A percentile compares a stretch with the other conserved stretches of the same genome.
phyloP scores from a whole-genome alignment of 2,797 vertebrate genomes.

The Cyprinodon diabolis region DNA sequence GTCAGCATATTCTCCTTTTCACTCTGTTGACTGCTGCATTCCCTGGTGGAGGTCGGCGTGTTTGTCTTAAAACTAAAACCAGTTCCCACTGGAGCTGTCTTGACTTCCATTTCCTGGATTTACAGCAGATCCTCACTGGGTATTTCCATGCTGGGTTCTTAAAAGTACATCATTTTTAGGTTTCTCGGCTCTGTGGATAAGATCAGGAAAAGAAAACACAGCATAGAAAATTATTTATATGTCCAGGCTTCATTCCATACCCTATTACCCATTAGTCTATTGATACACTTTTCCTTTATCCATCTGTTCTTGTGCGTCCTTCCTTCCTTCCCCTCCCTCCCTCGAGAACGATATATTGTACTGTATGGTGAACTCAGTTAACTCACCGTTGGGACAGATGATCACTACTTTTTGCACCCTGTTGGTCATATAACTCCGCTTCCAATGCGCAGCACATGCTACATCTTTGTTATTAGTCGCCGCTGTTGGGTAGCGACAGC shows the following conservation, averaged over 20 bases:
- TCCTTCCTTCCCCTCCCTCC: neutral
- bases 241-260: neutral
- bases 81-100: slow-evolving; percentile 47
- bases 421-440: too few relatives aligned
- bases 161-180: slow-evolving; percentile 31
- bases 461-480: too few relatives aligned
- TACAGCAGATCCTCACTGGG: slow-evolving; percentile 43
- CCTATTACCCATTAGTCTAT: neutral
- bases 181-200: slow-evolving; percentile 15
- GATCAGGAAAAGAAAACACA: neutral
- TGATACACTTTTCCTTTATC: too few relatives aligned
- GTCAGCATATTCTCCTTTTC: slow-evolving; percentile 32
- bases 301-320: too few relatives aligned
- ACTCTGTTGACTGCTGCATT: slow-evolving; percentile 40
- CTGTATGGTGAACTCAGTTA: too few relatives aligned
- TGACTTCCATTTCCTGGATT: slow-evolving; percentile 64
- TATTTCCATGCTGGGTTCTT: slow-evolving; percentile 47
- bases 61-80: slow-evolving; percentile 38
- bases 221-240: neutral
- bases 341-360: too few relatives aligned
- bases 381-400: too few relatives aligned
- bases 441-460: too few relatives aligned
- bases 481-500: too few relatives aligned
- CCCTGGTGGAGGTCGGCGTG: slow-evolving; percentile 31
- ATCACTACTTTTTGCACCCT: too few relatives aligned